Base-by-base conservation (phyloP, 2,113 vertebrate genomes). In the Vombatus ursinus region DNA sequence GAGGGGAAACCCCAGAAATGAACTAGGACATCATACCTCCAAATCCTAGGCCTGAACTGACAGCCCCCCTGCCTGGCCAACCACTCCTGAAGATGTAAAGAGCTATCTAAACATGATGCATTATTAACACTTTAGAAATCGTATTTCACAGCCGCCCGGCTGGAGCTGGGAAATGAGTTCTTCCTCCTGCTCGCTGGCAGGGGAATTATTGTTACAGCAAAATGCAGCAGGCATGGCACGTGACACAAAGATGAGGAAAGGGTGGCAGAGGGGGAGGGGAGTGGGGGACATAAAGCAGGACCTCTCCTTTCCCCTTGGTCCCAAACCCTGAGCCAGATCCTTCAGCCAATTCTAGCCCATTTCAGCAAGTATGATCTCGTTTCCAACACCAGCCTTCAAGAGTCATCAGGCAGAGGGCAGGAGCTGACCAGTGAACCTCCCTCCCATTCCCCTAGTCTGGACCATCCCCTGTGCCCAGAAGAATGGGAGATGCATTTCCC, bases 51-150 rank as follows among this genome's bases (percentile, higher is more conserved):
- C 93, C 89, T 50, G 28, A 23, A n/a, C 91, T 90, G 96, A 31
- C 94, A 25, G 84, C 51, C n/a, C 92, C 93, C 93, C 93, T 47
- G 51, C 95, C 96, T 95, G 44, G 94, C 95, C 92, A 92, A 94
- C 94, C 52, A 37, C 96, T 97, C 94, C 51, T 94, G 93, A 97
- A 97, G 96, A 98, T 95, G 95, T 93, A 96, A 97, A 97, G 97
- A 96, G 91, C 94, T 96, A 94, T 97, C 97, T 96, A 97, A 97
- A 97, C 92, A 84, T 77, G 96, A 96, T 94, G 97, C 96, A 96
- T 97, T 97, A 97, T 97, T 97, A 98, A 98, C 97, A 98, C 97
- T 98, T 98, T 95, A 96, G 97, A 98, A 98, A 97, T 97, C 97
- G 94, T 97, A 98, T 97, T 97, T 98, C 98, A 98, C 97, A 97